Evolutionary conservation across 2,888 invertebrate genomes (phyloP), one percentile per base, ranked within the genome.

Genomic region (Polymixis flavicincta): DNA sequence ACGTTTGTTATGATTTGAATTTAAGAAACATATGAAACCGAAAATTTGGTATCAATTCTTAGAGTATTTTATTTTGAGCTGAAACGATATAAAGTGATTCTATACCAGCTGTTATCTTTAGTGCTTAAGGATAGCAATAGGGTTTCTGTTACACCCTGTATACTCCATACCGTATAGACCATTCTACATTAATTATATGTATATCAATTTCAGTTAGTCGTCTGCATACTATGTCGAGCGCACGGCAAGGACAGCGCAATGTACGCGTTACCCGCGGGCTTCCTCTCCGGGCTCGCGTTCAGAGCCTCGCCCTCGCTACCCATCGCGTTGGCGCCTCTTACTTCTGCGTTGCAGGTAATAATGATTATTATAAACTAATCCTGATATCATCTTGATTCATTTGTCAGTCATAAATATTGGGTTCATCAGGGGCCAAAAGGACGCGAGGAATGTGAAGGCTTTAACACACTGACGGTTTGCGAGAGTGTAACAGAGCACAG

Each of bases 201-300:
- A 1, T 14, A 1, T 17, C 13, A 0, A 52, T 92, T 94, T 7
- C 93, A 96, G 97, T 86, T 95, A 78, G 90, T 97, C 54, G 94
- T 95, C 8, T 97, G 97, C 76, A 83, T 95, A 32, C 90, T 96
- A 61, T 95, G 95, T 57, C 94, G 95, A 2, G 88, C 92, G 17
- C 89, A 93, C 52, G 95, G 95, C 0, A 89, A 89, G 48, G 96
- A 96, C 87, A 94, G 93, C 60, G 95, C 96, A n/a, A 88, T 93
- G 60, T 95, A 96, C 82, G 96, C 97, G 4, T 67, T 97, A 32
- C 95, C 97, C 59, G 97, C 97, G 54, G 97, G 97, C 32, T 94
- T 97, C 87, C 89, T 97, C 71, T 96, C 97, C 1, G 97, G 97
- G 11, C 87, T 94, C 0, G 96, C 97, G 4, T 97, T 97, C 88